Evolutionary conservation across 2,113 vertebrate species (phyloP), one percentile per base, ranked within the genome.

Genomic region (Chaetodon trifascialis): DNA sequence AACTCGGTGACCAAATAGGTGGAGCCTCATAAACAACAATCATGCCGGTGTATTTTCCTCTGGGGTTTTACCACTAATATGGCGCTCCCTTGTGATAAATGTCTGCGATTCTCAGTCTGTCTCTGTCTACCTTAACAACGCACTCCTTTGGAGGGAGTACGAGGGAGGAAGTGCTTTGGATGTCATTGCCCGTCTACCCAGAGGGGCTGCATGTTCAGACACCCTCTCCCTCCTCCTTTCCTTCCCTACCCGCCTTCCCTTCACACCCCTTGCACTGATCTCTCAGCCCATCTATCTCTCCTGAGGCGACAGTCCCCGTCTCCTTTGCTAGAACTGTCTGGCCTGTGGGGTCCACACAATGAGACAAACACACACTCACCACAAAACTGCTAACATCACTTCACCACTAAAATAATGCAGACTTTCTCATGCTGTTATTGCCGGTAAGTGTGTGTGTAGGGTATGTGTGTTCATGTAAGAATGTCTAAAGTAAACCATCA

Each of bases 171-270:
- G 92, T 94, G 85, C 91, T 91, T 92, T 89, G 86, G 85, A 93
- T 90, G 91, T 92, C 83, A 76, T 73, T 88, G 86, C 90, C 91
- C 84, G 52, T 91, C 85, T 93, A 79, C 93, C 93, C 87, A 87
- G 90, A 94, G 89, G 93, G 92, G 86, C 80, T 95, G 92, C 94
- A 25, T 93, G 93, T 93, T 58, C 82, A 92, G 84, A 85, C 94
- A 79, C 85, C 59, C 87, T 74, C 54, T 68, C 78, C 83, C 76
- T 55, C 75, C 82, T 38, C 54, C 69, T 30, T 68, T 67, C 73
- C 67, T 49, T 72, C 66, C 73, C 70, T 66, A 68, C 76, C 84
- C 68, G 19, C 80, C 80, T 85, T 77, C 76, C 85, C 83, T 79
- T 86, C 88, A 87, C 89, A 86, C 89, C 78, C 86, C 70, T 85